Evolutionary conservation across 2,888 invertebrate genomes (phyloP).

Genomic region (Melipona bicolor): DNA sequence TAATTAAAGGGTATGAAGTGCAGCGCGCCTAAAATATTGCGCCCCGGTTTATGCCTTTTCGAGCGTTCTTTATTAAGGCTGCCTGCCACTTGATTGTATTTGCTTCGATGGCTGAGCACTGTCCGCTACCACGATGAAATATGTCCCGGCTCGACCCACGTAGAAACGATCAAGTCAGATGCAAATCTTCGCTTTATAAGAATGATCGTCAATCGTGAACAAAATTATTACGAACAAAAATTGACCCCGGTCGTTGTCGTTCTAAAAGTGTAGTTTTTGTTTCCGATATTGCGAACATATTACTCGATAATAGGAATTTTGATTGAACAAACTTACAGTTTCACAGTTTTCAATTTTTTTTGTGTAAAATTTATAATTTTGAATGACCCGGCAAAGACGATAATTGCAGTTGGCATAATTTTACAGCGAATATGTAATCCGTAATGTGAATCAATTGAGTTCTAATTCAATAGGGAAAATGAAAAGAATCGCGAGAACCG

Average conservation of each 20-base stretch:
- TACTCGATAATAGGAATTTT: not conserved
- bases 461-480: too few species aligned
- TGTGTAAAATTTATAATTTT: not conserved
- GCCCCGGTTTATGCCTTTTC: not conserved
- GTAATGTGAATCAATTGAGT: not conserved
- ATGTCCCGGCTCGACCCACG: not conserved
- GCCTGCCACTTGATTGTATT: not conserved
- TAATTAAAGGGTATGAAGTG: constrained; percentile 42
- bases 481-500: too few species aligned
- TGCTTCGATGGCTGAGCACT: not conserved
- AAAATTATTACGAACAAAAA: not conserved
- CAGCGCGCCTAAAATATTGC: constrained; percentile 28
- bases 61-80: constrained; percentile 8
- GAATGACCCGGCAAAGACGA: not conserved
- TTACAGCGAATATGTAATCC: not conserved
- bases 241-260: not conserved
- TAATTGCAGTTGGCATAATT: not conserved
- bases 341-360: not conserved
- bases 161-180: not conserved
- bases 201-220: not conserved
- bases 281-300: not conserved
- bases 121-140: not conserved
- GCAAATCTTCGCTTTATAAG: not conserved
- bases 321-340: not conserved
- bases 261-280: not conserved